phyloP scores from a whole-genome alignment of 2,113 vertebrate genomes.

The Nibea coibor region DNA sequence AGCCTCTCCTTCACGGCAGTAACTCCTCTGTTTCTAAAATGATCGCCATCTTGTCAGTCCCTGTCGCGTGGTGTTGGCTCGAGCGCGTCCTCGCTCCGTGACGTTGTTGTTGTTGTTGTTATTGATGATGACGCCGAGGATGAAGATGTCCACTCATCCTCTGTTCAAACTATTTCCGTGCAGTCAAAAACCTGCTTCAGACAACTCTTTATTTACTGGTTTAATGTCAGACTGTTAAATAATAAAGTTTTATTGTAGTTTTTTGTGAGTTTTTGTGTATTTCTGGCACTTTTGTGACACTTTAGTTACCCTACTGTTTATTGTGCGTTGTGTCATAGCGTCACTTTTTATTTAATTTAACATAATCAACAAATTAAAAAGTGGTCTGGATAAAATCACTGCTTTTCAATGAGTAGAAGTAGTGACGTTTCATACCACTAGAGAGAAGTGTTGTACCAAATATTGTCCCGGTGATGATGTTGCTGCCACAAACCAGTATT shows the following conservation, averaged over 20 bases:
- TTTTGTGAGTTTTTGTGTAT: background rate
- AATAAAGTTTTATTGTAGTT: background rate
- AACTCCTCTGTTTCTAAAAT: constrained; percentile 63
- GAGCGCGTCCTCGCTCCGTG: constrained; percentile 70
- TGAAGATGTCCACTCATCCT: background rate
- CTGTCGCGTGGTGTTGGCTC: constrained; percentile 79
- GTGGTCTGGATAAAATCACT: background rate
- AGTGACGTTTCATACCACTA: constrained; percentile 14
- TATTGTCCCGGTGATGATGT: background rate
- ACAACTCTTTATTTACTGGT: background rate
- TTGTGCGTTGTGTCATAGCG: background rate
- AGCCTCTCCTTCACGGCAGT: constrained; percentile 73
- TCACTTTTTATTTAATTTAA: background rate
- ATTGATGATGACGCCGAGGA: background rate
- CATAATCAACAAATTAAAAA: too few species aligned
- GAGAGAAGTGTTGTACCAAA: constrained; percentile 41
- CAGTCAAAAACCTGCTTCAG: background rate
- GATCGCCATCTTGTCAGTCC: constrained; percentile 82
- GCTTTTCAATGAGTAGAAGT: constrained; percentile 1
- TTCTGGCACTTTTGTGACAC: background rate
- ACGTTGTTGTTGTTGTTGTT: constrained; percentile 72
- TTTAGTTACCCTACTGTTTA: background rate
- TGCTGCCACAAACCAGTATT: background rate
- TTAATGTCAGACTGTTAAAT: background rate
- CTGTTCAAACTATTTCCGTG: background rate